phyloP scores from a whole-genome alignment of 2,797 vertebrate species.

The Allobates femoralis region DNA sequence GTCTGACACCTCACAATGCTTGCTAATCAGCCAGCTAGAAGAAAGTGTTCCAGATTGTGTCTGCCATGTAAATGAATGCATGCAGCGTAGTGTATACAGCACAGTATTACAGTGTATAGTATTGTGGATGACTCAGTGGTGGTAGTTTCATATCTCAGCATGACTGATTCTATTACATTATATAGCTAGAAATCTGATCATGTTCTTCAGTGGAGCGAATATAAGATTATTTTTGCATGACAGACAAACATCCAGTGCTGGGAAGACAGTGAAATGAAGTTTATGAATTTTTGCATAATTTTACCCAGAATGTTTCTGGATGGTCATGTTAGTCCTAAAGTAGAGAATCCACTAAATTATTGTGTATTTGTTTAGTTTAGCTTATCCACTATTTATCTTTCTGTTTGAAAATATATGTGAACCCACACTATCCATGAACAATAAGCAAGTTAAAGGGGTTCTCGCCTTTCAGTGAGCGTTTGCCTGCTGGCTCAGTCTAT shows the following conservation, averaged over 20 bases:
- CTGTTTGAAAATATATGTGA: no score
- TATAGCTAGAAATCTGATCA: neutral
- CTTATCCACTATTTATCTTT: no score
- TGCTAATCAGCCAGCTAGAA: conserved; percentile 24
- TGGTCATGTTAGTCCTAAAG: no score
- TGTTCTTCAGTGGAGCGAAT: neutral
- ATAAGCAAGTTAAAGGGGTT: no score
- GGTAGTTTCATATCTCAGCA: neutral
- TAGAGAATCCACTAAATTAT: no score
- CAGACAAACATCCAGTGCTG: neutral
- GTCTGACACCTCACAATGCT: neutral
- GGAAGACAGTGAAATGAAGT: neutral
- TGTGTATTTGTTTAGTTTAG: no score
- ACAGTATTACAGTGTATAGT: neutral
- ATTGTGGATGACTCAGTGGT: neutral
- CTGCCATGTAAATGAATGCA: conserved; percentile 5
- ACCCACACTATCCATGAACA: no score
- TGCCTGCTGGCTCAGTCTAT: no score
- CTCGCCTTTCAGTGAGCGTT: no score
- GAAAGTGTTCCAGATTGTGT: neutral
- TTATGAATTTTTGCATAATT: no score
- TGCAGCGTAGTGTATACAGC: neutral
- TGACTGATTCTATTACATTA: neutral
- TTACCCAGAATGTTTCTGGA: no score
- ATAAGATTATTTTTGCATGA: neutral